Percentiles rank a stretch among this genome's conserved stretches.
These are phyloP conservation scores for Cyclina sinensis DNA, from an alignment of 1,140 invertebrate species.

Conservation along the genomic window DNA sequence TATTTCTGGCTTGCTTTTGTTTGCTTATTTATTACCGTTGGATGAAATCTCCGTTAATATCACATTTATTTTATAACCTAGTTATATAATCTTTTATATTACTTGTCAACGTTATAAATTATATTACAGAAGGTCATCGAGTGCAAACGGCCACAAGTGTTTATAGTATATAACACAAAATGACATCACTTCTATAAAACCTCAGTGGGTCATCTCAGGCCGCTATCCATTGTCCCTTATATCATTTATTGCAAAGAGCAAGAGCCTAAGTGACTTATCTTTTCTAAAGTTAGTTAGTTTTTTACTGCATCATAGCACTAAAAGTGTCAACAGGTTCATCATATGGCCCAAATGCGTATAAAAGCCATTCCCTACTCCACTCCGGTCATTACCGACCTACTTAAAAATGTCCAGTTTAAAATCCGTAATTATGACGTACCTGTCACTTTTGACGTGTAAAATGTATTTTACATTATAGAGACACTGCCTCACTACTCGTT, in stretches of 20 bases:
- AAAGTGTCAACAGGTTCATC: too few species aligned
- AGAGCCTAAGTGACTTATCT: neutral
- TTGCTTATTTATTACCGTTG: neutral
- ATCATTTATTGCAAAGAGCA: neutral
- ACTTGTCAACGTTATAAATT: neutral
- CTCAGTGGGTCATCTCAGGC: conserved; percentile 10
- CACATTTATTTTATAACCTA: neutral
- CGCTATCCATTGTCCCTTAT: neutral
- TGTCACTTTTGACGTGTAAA: neutral
- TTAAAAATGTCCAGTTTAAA: neutral
- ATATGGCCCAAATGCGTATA: neutral
- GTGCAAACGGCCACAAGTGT: neutral
- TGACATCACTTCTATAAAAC: conserved; percentile 28
- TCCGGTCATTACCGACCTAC: neutral
- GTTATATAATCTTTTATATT: conserved; percentile 1
- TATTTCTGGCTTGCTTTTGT: neutral
- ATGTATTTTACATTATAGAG: neutral
- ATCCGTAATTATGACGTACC: neutral
- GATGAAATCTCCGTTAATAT: neutral
- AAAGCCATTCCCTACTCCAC: neutral
- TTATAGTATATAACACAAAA: neutral
- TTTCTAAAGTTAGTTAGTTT: neutral
- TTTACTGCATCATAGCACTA: neutral
- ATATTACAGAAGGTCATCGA: neutral
- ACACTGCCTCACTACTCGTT: neutral